A percentile compares a stretch with the other conserved stretches of the same genome.
These are phyloP conservation scores for Chloroceryle amazona DNA, from an alignment of 2,797 vertebrate species.

Conservation along the genomic window DNA sequence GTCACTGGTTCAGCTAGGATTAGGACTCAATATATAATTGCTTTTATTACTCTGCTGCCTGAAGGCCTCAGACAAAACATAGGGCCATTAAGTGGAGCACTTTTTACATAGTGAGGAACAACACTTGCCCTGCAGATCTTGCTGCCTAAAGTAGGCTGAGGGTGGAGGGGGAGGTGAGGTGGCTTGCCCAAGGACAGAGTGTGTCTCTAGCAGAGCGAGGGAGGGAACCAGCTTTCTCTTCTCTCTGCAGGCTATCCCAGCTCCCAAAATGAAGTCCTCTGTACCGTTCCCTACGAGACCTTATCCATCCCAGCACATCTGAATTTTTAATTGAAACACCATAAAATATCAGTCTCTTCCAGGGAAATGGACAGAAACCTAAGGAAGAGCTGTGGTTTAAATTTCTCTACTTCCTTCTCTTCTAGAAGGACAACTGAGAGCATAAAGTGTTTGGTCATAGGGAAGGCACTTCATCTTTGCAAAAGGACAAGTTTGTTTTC, in stretches of 20 bases:
- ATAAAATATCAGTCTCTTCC: not conserved
- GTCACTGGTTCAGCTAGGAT: conserved; percentile 54
- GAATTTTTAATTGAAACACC: not conserved
- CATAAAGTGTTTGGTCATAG: rapidly evolving
- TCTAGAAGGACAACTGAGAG: not conserved
- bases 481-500: not conserved
- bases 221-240: not conserved
- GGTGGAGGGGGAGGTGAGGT: conserved; percentile 42
- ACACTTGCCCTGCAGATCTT: conserved; percentile 61
- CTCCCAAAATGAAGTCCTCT: not conserved
- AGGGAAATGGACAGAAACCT: not conserved
- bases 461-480: not conserved
- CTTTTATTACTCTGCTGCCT: conserved; percentile 61
- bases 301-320: not conserved
- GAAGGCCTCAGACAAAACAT: conserved; percentile 54
- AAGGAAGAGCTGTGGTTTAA: not conserved
- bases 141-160: conserved; percentile 33
- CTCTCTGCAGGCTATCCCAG: not conserved
- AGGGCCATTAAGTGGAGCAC: conserved; percentile 15
- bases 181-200: conserved; percentile 6
- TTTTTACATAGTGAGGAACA: conserved; percentile 25
- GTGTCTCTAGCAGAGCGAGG: rapidly evolving
- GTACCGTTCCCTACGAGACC: not conserved
- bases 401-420: not conserved
- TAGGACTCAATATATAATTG: conserved; percentile 67